Evolutionary conservation across 2,113 vertebrate species (phyloP), one percentile per base, ranked within the genome.

Genomic region (Corythoichthys intestinalis): DNA sequence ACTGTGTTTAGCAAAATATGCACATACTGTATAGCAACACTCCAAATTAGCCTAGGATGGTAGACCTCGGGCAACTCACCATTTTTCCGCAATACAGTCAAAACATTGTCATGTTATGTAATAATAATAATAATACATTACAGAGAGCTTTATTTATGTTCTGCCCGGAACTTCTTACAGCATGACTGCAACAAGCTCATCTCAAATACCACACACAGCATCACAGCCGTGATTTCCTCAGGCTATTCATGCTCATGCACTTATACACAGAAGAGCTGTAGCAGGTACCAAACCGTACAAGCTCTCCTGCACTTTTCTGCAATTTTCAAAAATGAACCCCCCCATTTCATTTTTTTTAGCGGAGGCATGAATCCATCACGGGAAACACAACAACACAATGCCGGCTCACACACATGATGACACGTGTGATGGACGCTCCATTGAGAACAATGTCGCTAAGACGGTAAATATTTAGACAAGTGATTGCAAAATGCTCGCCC

Each of bases 401-500:
- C 60, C 56, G 17, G 69, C 60, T n/a, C 65, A 73, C 46, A 71
- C 57, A 72, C 65, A 63, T 67, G 67, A 9, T 56, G 66, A 75
- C 4, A 63, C 44, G 20, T 4, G 6, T 70, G 76, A 77, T 74
- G 58, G 77, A 78, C 68, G 65, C 48, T 65, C 73, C 60, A 77
- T 72, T 74, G 46, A 76, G 82, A 84, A 81, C 69, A 76, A 72
- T 68, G 74, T 79, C 80, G 74, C 62, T 46, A 54, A 28, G 61
- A 81, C 66, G 80, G 83, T 84, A 83, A 87, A 86, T 83, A 89
- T 86, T 85, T 87, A 85, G 77, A 72, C 56, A 50, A 46, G 47
- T 66, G 76, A 80, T 74, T 80, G 73, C 80, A 80, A 83, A 85
- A 62, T 73, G 69, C 60, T 75, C 12, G 80, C 66, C 73, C 46